Percentiles rank a stretch among this genome's conserved stretches.
phyloP scores from a whole-genome alignment of 2,888 invertebrate genomes.

The Oxyteleia sp. region DNA sequence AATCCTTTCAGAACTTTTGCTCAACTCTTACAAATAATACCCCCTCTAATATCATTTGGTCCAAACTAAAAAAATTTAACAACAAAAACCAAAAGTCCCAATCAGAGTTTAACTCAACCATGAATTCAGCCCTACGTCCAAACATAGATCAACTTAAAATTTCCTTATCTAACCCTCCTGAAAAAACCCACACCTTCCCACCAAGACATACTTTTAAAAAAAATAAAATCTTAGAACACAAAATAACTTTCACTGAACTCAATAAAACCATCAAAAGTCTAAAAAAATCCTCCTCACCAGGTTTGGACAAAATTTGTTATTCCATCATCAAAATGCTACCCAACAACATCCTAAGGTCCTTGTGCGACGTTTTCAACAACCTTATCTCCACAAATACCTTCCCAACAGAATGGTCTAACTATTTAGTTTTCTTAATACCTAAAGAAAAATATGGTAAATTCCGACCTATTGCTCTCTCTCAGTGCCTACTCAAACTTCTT shows the following conservation, averaged over 20 bases:
- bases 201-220: background rate
- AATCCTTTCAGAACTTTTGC: background rate
- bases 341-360: too few species aligned
- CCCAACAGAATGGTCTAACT: background rate
- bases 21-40: background rate
- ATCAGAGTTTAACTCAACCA: background rate
- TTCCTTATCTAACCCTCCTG: background rate
- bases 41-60: background rate
- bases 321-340: too few species aligned
- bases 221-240: background rate
- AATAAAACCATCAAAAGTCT: background rate
- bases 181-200: background rate
- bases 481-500: background rate
- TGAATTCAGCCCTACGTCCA: background rate
- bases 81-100: slow-evolving; percentile 10
- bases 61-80: slow-evolving; percentile 20
- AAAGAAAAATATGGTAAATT: background rate
- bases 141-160: background rate
- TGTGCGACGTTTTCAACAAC: background rate
- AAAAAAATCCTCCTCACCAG: background rate
- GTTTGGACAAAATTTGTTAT: background rate
- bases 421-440: background rate
- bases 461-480: background rate
- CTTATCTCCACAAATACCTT: background rate
- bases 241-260: background rate